These are phyloP conservation scores for Castor canadensis DNA, from an alignment of 2,113 vertebrate species.

Conservation along the genomic window DNA sequence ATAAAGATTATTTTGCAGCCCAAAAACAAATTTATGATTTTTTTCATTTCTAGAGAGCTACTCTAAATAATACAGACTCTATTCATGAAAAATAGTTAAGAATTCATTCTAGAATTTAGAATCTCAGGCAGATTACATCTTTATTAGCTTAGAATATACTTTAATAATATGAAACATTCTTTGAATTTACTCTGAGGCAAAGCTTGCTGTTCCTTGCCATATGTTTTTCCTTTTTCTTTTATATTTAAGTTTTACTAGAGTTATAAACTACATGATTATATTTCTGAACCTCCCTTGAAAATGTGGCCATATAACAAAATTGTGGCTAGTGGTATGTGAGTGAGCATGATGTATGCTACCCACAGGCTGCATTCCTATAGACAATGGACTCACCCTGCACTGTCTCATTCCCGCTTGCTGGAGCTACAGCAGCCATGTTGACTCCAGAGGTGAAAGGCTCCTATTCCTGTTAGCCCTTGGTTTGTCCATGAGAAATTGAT, in stretches of 20 bases:
- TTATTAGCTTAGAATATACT: not conserved
- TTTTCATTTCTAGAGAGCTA: not conserved
- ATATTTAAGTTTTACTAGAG: fast-evolving
- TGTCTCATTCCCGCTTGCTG: not conserved
- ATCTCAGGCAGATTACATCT: not conserved
- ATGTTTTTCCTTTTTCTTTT: not conserved
- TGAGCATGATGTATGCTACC: not conserved
- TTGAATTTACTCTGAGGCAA: not conserved
- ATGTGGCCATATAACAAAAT: not conserved
- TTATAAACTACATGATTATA: not conserved
- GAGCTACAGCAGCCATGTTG: not conserved
- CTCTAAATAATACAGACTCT: not conserved
- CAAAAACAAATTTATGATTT: not conserved
- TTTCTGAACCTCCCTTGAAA: not conserved
- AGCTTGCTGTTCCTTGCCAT: not conserved
- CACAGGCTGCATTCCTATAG: not conserved
- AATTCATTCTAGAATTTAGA: not conserved
- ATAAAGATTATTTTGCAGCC: not conserved
- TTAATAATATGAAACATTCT: not conserved
- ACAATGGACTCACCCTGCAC: not conserved
- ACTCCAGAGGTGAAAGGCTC: not conserved
- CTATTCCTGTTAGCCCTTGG: not conserved
- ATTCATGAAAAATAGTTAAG: not conserved
- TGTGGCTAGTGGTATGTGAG: not conserved
- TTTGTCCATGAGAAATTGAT: not conserved